phyloP scores from a whole-genome alignment of 2,113 vertebrate genomes.

The Burhinus bistriatus region DNA sequence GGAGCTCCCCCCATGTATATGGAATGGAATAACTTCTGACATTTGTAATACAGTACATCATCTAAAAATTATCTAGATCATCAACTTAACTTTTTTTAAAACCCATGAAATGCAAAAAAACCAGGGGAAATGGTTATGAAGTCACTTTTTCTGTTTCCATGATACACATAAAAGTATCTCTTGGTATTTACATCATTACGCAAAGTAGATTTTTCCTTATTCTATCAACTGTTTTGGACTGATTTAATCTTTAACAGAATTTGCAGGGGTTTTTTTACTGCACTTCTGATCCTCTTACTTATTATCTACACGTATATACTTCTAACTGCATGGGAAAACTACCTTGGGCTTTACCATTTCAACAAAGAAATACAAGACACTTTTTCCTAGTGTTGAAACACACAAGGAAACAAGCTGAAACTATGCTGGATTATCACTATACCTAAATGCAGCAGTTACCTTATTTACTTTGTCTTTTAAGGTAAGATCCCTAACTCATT shows the following conservation, averaged over 20 bases:
- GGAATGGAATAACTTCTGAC: neutral
- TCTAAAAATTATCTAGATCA: neutral
- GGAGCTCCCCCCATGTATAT: neutral
- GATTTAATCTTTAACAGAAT: neutral
- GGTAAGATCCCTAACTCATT: neutral
- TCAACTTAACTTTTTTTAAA: neutral
- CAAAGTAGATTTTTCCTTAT: neutral
- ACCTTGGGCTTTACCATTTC: neutral
- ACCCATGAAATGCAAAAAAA: neutral
- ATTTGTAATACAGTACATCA: neutral
- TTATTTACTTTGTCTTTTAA: neutral
- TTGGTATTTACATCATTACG: neutral
- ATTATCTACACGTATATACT: neutral
- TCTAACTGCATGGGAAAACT: neutral
- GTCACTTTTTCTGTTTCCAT: neutral
- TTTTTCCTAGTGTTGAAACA: neutral
- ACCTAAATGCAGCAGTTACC: neutral
- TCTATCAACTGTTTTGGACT: neutral
- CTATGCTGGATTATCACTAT: neutral
- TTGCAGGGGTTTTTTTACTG: neutral
- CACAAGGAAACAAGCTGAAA: neutral
- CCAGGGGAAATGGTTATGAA: neutral
- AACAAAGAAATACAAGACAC: neutral
- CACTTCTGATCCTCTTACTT: neutral
- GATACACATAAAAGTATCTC: neutral